Evolutionary conservation across 1,140 invertebrate genomes (phyloP).

Genomic region (Bombus breviceps): DNA sequence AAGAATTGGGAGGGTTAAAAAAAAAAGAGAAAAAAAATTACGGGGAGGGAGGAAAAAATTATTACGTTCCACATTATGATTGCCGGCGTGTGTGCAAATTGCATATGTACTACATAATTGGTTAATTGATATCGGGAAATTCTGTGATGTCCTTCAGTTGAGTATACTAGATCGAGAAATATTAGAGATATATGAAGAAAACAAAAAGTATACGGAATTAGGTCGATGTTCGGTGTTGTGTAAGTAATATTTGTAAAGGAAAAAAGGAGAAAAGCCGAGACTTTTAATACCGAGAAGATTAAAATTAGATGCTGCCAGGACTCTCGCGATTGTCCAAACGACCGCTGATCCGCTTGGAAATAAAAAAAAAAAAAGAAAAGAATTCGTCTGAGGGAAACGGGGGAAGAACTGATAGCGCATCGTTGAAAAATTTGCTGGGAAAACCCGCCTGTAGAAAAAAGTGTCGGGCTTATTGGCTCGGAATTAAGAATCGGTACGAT

Average conservation of each 20-base stretch:
- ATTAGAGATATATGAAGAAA: conserved; percentile 58
- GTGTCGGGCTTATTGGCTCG: conserved; percentile 47
- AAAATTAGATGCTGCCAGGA: conserved; percentile 28
- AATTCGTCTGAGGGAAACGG: conserved; percentile 3
- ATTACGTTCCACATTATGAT: conserved; percentile 71
- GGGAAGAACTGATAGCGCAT: conserved; percentile 35
- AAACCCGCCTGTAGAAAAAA: conserved; percentile 31
- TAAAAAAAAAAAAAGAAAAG: neutral
- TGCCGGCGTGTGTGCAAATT: conserved; percentile 51
- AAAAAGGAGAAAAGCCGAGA: conserved; percentile 23
- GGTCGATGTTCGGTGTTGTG: conserved; percentile 77
- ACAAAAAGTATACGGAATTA: conserved; percentile 78
- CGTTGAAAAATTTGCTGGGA: conserved; percentile 46
- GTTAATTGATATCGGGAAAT: conserved; percentile 75
- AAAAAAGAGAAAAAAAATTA: conserved; percentile 38
- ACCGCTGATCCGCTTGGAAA: conserved; percentile 43
- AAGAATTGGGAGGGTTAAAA: conserved; percentile 50
- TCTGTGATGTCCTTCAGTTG: conserved; percentile 83
- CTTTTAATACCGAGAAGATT: conserved; percentile 54
- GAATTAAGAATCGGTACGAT: conserved; percentile 57
- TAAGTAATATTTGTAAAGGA: conserved; percentile 67
- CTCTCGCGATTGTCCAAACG: conserved; percentile 42
- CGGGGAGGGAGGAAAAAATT: conserved; percentile 30
- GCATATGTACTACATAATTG: conserved; percentile 52
- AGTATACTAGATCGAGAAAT: conserved; percentile 73